Evolutionary conservation across 2,113 vertebrate genomes (phyloP), one percentile per base, ranked within the genome.

Genomic region (Odontesthes bonariensis): DNA sequence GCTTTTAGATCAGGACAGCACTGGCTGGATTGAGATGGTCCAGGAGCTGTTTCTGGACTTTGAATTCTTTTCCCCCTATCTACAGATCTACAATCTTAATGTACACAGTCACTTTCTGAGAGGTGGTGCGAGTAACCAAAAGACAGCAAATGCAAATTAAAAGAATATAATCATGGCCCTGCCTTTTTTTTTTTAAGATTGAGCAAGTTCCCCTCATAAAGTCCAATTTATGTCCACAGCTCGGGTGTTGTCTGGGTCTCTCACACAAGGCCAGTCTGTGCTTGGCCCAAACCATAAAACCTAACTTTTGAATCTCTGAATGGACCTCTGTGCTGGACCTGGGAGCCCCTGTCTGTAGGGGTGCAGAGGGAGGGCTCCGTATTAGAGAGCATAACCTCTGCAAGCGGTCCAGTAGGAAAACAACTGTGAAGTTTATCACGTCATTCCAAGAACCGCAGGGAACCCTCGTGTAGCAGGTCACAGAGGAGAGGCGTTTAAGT

Each of bases 251-350:
- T 75, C 85, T 87, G 83, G 79, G 76, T 35, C 69, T 81, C 52
- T 33, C 53, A 22, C 81, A 90, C 77, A 89, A 90, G 66, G 82
- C 77, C 60, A 8, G 62, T 42, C 66, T 90, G 83, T 90, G 81
- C 70, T 75, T 1, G 19, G 65, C 31, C 70, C 0, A 6, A 44
- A 69, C 70, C 72, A 79, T 92, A 90, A 91, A 92, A 89, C 70
- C 67, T n/a, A 38, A 68, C 20, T 65, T 61, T 57, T 59, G 44
- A 80, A 62, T 78, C 63, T 66, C 47, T 86, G 68, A 92, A 91
- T 88, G 69, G 77, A 68, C 79, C 74, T 82, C 81, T 91, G 88
- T 90, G 51, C 53, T 56, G 73, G 59, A 77, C 64, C 22, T 0
- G 0, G 58, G 73, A 69, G 61, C 63, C 69, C 22, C 47, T 42